Percentiles rank a stretch among this genome's conserved stretches.
These are phyloP conservation scores for Prionailurus bengalensis DNA, from an alignment of 2,113 vertebrate genomes.

Conservation along the genomic window DNA sequence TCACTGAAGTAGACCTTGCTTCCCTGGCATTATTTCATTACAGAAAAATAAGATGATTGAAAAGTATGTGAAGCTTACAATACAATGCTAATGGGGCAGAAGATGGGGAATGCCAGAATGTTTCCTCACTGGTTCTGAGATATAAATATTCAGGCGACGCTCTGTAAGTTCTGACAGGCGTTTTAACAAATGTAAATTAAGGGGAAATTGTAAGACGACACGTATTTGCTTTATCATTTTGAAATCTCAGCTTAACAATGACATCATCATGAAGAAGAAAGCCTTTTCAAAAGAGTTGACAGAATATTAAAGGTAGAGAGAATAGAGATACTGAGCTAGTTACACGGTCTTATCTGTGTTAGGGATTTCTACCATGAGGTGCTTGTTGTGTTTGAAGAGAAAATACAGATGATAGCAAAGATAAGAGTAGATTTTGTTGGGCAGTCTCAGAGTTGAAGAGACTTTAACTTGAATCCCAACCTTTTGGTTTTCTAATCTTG, in stretches of 20 bases:
- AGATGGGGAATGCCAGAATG: background rate
- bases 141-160: background rate
- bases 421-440: no score
- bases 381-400: background rate
- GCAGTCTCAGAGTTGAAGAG: background rate
- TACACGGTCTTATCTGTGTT: background rate
- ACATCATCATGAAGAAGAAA: background rate
- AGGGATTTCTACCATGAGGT: background rate
- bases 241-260: background rate
- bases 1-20: background rate
- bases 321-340: background rate
- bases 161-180: background rate
- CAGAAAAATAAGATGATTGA: conserved; percentile 6
- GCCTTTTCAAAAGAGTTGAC: background rate
- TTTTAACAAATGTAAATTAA: background rate
- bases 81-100: background rate
- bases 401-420: background rate
- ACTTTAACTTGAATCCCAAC: background rate
- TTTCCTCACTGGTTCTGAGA: background rate
- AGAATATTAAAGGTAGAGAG: background rate
- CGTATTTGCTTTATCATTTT: background rate
- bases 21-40: background rate
- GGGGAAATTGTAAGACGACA: background rate
- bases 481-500: background rate
- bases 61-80: background rate